These are phyloP conservation scores for Geotrypetes seraphini DNA, from an alignment of 2,797 vertebrate species.

Conservation along the genomic window DNA sequence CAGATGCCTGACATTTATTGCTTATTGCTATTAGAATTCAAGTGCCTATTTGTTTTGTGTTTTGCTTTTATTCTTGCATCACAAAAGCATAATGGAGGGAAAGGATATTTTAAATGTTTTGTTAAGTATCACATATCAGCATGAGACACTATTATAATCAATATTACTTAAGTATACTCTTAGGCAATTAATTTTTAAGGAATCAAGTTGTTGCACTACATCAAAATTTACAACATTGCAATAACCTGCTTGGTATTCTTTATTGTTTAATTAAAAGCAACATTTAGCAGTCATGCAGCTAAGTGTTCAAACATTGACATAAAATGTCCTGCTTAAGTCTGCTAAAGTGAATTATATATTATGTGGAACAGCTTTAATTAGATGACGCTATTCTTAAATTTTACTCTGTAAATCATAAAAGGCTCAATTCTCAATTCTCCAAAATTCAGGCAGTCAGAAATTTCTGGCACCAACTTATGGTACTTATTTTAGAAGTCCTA, in stretches of 20 bases:
- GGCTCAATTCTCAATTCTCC: too few species aligned
- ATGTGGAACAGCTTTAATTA: too few species aligned
- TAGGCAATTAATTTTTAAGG: conserved; percentile 68
- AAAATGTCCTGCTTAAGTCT: conserved; percentile 31
- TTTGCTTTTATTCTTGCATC: conserved; percentile 69
- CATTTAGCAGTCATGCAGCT: conserved; percentile 44
- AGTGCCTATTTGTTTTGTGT: conserved; percentile 74
- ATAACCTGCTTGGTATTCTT: conserved; percentile 50
- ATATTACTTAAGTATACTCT: conserved; percentile 65
- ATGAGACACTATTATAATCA: conserved; percentile 45
- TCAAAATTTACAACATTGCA: conserved; percentile 60
- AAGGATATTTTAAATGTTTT: conserved; percentile 66
- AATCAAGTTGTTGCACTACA: conserved; percentile 51
- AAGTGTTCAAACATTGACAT: conserved; percentile 37
- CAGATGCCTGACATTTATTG: conserved; percentile 72
- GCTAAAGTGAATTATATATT: too few species aligned
- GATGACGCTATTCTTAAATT: too few species aligned
- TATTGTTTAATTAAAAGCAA: conserved; percentile 73
- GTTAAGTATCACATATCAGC: conserved; percentile 65
- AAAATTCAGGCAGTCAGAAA: too few species aligned
- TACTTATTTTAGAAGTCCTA: too few species aligned
- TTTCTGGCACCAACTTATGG: not conserved
- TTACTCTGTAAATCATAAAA: too few species aligned
- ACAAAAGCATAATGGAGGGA: conserved; percentile 62
- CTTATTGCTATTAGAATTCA: conserved; percentile 75